Conservation (phyloP, 2,888 invertebrate genomes). For the Sesia apiformis region DNA sequence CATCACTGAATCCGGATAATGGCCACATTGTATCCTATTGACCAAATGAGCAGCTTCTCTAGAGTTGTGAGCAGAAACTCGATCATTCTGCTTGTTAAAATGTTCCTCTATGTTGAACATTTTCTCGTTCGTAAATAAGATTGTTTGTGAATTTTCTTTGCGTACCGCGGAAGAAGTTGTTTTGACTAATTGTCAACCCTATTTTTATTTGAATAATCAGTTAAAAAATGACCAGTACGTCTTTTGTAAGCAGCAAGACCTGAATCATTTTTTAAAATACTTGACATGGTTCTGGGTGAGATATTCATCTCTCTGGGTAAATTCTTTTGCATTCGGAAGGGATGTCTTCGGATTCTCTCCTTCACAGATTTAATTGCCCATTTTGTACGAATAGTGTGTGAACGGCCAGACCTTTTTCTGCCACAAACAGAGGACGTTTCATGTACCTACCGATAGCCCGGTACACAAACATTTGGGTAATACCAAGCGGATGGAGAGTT, state of each 20-base stretch:
- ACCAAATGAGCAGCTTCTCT: slow-evolving; percentile 9
- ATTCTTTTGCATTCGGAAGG: slow-evolving; percentile 8
- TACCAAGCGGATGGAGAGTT: too few relatives aligned
- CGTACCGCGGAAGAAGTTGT: neutral
- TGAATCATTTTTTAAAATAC: slow-evolving; percentile 9
- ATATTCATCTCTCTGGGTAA: slow-evolving; percentile 10
- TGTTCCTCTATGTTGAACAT: neutral
- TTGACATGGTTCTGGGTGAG: slow-evolving; percentile 9
- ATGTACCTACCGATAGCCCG: neutral
- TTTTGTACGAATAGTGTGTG: neutral
- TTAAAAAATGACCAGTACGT: neutral
- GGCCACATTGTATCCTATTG: slow-evolving; percentile 7
- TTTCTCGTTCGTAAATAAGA: slow-evolving; percentile 2
- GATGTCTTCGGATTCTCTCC: slow-evolving; percentile 7
- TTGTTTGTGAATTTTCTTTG: neutral
- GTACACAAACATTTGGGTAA: neutral
- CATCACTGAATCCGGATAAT: neutral
- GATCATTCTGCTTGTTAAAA: slow-evolving; percentile 7
- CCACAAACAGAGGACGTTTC: neutral
- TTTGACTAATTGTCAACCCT: neutral
- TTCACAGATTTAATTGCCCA: slow-evolving; percentile 1
- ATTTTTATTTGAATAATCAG: neutral
- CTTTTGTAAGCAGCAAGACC: slow-evolving; percentile 7
- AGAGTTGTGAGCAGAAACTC: slow-evolving; percentile 7
- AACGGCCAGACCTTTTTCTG: neutral